phyloP scores from a whole-genome alignment of 2,113 vertebrate genomes.

The Pygoscelis adeliae region DNA sequence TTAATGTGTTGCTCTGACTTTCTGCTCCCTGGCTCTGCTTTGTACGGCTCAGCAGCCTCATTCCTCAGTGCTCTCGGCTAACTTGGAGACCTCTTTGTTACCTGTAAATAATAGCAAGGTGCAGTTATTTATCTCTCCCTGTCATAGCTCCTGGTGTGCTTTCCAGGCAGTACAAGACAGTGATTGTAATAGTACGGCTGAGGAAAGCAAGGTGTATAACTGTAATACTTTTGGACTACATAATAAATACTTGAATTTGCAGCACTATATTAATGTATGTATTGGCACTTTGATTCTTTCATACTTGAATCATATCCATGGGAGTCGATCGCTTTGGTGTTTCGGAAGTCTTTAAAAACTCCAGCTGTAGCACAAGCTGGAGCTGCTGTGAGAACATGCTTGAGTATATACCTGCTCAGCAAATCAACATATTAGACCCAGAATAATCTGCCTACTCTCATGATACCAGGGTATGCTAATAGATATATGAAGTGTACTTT shows the following conservation, averaged over 20 bases:
- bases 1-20: constrained; percentile 39
- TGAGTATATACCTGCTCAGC: background rate
- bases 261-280: background rate
- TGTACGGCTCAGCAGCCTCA: constrained; percentile 35
- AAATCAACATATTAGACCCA: constrained; percentile 9
- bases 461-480: background rate
- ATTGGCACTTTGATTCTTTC: background rate
- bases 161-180: background rate
- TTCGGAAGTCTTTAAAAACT: constrained; percentile 56
- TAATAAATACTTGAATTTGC: background rate
- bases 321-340: background rate
- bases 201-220: background rate
- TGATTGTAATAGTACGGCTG: background rate
- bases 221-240: background rate
- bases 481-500: background rate
- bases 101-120: constrained; percentile 23
- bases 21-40: constrained; percentile 26
- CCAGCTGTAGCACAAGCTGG: constrained; percentile 29
- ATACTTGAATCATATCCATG: background rate
- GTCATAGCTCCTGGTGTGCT: constrained; percentile 9
- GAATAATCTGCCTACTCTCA: background rate
- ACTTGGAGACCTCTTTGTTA: constrained; percentile 24
- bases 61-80: background rate
- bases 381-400: constrained; percentile 5
- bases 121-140: constrained; percentile 8